Base-by-base conservation (phyloP, 2,113 vertebrate species). In the Erythrolamprus reginae region DNA sequence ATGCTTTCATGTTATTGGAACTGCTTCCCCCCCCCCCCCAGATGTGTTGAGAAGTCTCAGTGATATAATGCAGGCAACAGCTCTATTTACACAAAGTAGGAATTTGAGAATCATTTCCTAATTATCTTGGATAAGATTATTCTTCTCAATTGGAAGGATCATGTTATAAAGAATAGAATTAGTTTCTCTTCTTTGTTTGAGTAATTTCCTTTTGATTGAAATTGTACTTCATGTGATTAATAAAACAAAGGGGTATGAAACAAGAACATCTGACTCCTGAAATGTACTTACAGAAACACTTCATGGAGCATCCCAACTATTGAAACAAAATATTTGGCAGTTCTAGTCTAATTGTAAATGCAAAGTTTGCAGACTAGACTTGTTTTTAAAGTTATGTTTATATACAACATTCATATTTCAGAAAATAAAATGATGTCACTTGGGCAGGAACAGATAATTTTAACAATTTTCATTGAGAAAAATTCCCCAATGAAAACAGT, bases 1-100 rank as follows among this genome's bases (percentile, higher is more conserved):
- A 84, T 70, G 84, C 95, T 96, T 96, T 95, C 94, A 96, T 94
- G 96, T 98, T 98, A 97, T 97, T 97, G 97, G 97, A 98, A 98
- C 97, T 94, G 95, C 95, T n/a, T n/a, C n/a, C n/a, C n/a, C n/a
- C n/a, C n/a, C n/a, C n/a, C 96, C 94, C 97, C 97, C 97, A 98
- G 97, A 97, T 97, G 95, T 97, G 97, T 89, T 97, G 96, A 96
- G 96, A 97, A 97, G 95, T 96, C 91, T 12, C 95, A 92, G 98
- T 96, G 97, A 98, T 96, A 97, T 93, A 96, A 97, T 94, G 97
- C 97, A 97, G 96, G 97, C 97, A 96, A 97, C 96, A 97, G 95
- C 95, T 87, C 91, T 96, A 97, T 96, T 97, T 98, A 98, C 94
- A 97, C 91, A 95, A 97, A 95, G 96, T 0, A 86, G 89, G 95